Base-by-base conservation (phyloP, 1,140 invertebrate genomes). In the Megathymus violae region DNA sequence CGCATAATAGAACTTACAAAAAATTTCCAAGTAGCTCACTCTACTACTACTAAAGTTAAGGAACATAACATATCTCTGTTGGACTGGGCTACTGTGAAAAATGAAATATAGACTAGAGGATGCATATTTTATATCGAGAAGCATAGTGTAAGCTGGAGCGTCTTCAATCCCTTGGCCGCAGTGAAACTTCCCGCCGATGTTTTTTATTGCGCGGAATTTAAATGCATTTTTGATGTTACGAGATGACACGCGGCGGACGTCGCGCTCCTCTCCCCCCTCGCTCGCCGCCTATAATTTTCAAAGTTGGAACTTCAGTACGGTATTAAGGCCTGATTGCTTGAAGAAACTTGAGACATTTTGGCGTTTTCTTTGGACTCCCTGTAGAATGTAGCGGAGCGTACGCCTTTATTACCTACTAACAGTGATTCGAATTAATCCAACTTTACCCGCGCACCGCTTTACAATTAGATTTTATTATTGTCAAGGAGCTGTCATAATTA, bases 171-270 rank as follows among this genome's bases (percentile, higher is more conserved):
- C 83, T 79, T 80, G 84, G 78, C 78, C 83, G 78, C 76, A 80
- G 78, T 78, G 75, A 89, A 91, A 88, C 80, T 89, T 89, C 82
- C 76, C 79, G 83, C 76, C 82, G 78, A 83, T 87, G 86, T 91
- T 91, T 91, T 91, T 89, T 91, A 89, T 91, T 91, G 86, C 88
- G 86, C 84, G 72, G 84, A 88, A 91, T 91, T 89, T 91, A 91
- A 91, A 91, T 91, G 88, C 86, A 91, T 91, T 91, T 91, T 91
- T 91, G 88, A 91, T 91, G 88, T 91, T 86, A 87, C 81, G 86
- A 91, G 83, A 91, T 91, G 88, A 91, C 88, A 91, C 86, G 88
- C 86, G 76, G 86, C 85, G 82, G 86, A 83, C 88, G 78, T 78
- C 80, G 74, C 73, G 76, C 75, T 47, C 68, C 63, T 71, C 67